Percentiles rank a stretch among this genome's conserved stretches.
These are phyloP conservation scores for Melanotus villosus DNA, from an alignment of 2,888 invertebrate species.

Conservation along the genomic window DNA sequence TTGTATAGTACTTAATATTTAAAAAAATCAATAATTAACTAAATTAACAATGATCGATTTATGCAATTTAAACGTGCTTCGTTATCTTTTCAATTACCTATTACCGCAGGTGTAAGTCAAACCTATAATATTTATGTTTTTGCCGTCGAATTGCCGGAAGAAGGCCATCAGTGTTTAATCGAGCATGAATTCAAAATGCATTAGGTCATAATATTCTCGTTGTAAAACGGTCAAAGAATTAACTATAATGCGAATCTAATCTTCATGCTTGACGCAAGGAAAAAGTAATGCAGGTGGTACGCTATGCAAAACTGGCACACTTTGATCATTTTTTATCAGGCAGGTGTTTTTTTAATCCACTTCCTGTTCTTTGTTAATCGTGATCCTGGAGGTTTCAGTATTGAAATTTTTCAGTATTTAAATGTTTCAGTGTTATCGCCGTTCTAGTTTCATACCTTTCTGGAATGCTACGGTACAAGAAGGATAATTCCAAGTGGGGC, in stretches of 20 bases:
- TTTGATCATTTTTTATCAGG: not conserved
- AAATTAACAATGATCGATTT: too few relatives aligned
- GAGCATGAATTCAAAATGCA: not conserved
- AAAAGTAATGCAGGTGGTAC: not conserved
- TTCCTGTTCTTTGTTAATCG: constrained; percentile 3
- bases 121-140: not conserved
- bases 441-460: not conserved
- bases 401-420: not conserved
- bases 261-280: not conserved
- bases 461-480: not conserved
- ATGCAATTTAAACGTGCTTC: too few relatives aligned
- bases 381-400: not conserved
- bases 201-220: not conserved
- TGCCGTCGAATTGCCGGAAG: constrained; percentile 4
- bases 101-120: constrained; percentile 10
- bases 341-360: not conserved
- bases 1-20: too few relatives aligned
- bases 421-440: too few relatives aligned
- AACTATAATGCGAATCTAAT: constrained; percentile 1
- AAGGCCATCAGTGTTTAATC: constrained; percentile 4
- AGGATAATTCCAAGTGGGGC: constrained; percentile 18
- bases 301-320: not conserved
- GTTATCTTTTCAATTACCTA: not conserved
- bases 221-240: not conserved
- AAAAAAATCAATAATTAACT: too few relatives aligned